A percentile compares a stretch with the other conserved stretches of the same genome.
These are phyloP conservation scores for Tricholauxania praeusta DNA, from an alignment of 2,888 invertebrate genomes.

Conservation along the genomic window DNA sequence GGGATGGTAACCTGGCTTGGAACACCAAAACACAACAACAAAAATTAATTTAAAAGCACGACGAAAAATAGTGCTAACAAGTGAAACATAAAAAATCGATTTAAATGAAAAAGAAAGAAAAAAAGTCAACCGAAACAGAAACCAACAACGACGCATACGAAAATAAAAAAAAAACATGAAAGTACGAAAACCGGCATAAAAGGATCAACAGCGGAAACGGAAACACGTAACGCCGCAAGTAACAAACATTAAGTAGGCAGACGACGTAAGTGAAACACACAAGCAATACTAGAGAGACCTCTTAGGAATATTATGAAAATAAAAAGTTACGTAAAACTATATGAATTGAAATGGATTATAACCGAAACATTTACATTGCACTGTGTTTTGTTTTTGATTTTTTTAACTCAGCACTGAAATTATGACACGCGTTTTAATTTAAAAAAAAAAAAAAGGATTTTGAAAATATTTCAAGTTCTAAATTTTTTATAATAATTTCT, in stretches of 20 bases:
- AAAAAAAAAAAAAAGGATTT: too few species aligned
- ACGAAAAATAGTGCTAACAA: conserved; percentile 18
- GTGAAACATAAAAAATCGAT: conserved; percentile 17
- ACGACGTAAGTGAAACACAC: too few species aligned
- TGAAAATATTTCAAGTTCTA: too few species aligned
- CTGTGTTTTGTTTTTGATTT: too few species aligned
- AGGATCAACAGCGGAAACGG: conserved; percentile 26
- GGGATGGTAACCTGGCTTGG: neutral
- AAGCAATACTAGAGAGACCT: too few species aligned
- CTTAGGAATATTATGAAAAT: too few species aligned
- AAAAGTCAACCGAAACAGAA: conserved; percentile 4
- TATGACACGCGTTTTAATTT: too few species aligned
- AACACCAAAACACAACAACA: neutral
- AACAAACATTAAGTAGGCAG: neutral
- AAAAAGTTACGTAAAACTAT: too few species aligned
- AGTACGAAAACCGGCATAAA: conserved; percentile 7
- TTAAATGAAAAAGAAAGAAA: conserved; percentile 2
- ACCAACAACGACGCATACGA: conserved; percentile 3
- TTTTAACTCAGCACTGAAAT: too few species aligned
- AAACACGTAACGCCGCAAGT: conserved; percentile 19
- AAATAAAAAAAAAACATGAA: conserved; percentile 16
- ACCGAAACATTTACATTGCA: too few species aligned
- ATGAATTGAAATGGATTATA: too few species aligned
- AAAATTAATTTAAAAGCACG: neutral
- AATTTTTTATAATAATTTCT: too few species aligned